These are phyloP conservation scores for Drosophila pseudotalamancana DNA, from an alignment of 2,888 invertebrate genomes.

Conservation along the genomic window DNA sequence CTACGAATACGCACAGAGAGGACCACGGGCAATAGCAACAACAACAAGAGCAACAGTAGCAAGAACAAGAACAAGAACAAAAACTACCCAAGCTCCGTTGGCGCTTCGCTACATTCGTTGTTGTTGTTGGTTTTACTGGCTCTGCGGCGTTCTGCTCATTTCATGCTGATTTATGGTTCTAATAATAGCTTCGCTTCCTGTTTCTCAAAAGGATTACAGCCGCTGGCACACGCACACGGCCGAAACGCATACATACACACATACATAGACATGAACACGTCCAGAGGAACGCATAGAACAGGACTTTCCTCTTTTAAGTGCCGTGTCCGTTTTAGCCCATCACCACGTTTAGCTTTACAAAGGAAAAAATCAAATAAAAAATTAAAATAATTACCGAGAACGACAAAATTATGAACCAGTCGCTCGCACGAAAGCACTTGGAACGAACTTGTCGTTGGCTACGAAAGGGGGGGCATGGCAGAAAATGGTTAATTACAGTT, in stretches of 20 bases:
- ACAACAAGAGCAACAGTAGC: constrained; percentile 3
- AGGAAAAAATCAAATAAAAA: constrained; percentile 26
- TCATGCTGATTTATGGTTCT: constrained; percentile 83
- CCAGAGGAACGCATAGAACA: constrained; percentile 13
- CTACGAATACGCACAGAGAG: constrained; percentile 66
- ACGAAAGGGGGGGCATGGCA: constrained; percentile 19
- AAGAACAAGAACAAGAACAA: constrained; percentile 43
- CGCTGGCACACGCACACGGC: constrained; percentile 37
- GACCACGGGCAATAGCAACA: constrained; percentile 41
- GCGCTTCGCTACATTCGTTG: constrained; percentile 33
- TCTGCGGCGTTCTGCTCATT: constrained; percentile 79
- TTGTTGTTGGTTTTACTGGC: constrained; percentile 39
- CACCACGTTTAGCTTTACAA: constrained; percentile 34
- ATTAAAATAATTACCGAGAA: constrained; percentile 69
- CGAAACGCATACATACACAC: constrained; percentile 27
- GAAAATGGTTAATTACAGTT: constrained; percentile 74
- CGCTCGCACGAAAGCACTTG: constrained; percentile 57
- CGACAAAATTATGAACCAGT: constrained; percentile 62
- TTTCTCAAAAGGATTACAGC: constrained; percentile 69
- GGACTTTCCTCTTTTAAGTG: constrained; percentile 24
- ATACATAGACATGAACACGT: constrained; percentile 42
- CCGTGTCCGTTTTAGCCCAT: constrained; percentile 39
- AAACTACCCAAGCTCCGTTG: constrained; percentile 35
- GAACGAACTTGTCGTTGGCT: constrained; percentile 36
- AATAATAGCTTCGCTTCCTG: constrained; percentile 81